Evolutionary conservation across 2,797 vertebrate genomes (phyloP), one percentile per base, ranked within the genome.

Genomic region (Ataeniobius toweri): DNA sequence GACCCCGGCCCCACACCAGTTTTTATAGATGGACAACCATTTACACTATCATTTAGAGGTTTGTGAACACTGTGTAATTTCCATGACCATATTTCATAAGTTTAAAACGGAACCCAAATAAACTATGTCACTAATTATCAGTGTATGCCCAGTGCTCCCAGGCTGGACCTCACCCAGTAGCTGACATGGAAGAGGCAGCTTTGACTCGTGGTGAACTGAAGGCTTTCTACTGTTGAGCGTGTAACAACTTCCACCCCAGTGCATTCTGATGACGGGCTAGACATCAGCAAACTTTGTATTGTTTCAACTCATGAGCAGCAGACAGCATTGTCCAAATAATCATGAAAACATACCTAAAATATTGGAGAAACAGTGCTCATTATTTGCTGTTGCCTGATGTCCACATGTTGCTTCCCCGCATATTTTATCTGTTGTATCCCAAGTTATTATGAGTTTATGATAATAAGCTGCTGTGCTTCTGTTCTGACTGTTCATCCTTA

Each of bases 201-300:
- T 50, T 50, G 48, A 12, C 48, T 50, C 12, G 48, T 50, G 48
- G 10, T 61, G 59, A 5, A 65, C 31, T 39, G 31, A 39, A 20
- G 31, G 61, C 28, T 65, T 39, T 36, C 36, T 36, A 14, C 59
- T 24, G 10, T 53, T 6, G 18, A 53, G 22, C 18, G 56, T 53
- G 55, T 73, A 82, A 76, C 83, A 73, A 20, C 71, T 84, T 90
- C 65, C 82, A 81, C 81, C 77, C 85, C 26, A 82, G 82, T 20
- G 78, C 82, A 71, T 83, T 90, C 86, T 79, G 85, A 88, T 89
- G 82, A 89, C 86, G 78, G 63, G 22, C 18, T 9, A 22, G 63
- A 67, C 61, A 39, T 92, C 83, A 65, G 88, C 85, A 63, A 24
- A 68, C 82, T 65, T 83, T 81, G 65, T 44, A 16, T 88, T 87